A percentile compares a stretch with the other conserved stretches of the same genome.
Conservation (phyloP, 2,797 vertebrate species). For the Phylloscopus collybita region DNA sequence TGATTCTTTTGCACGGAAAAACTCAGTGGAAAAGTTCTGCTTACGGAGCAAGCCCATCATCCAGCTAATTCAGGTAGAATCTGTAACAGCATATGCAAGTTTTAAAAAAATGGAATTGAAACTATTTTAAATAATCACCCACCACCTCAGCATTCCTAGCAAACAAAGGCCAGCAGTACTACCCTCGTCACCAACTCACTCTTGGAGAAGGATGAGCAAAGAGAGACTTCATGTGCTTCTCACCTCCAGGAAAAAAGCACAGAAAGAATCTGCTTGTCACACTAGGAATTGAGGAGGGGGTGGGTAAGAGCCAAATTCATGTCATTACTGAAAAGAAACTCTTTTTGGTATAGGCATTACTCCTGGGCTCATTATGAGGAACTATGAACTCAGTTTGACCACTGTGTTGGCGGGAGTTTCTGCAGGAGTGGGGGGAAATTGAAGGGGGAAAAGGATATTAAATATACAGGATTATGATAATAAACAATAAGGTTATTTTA, state of each 20-base stretch:
- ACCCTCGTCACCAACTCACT: neutral
- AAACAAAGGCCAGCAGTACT: neutral
- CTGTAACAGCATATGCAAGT: neutral
- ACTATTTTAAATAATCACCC: neutral
- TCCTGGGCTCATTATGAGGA: conserved; percentile 8
- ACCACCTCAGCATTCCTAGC: neutral
- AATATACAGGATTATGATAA: conserved; percentile 47
- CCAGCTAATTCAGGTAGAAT: neutral
- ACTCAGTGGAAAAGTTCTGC: neutral
- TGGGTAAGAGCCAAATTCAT: neutral
- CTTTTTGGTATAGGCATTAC: conserved; percentile 35
- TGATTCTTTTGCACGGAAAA: neutral
- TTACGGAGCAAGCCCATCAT: neutral
- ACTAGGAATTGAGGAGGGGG: neutral
- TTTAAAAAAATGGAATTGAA: neutral
- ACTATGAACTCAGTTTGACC: conserved; percentile 61
- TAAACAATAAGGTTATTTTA: conserved; percentile 41
- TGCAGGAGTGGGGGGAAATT: conserved; percentile 5
- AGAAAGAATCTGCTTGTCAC: conserved; percentile 18
- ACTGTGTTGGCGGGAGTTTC: conserved; percentile 26
- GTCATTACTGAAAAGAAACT: conserved; percentile 20
- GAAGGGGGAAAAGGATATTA: conserved; percentile 41
- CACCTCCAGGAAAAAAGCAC: neutral
- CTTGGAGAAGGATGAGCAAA: neutral
- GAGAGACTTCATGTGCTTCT: neutral